Percentiles rank a stretch among this genome's conserved stretches.
Evolutionary conservation across 35 echinoderm and acorn worm species (phyloP).

Genomic region (Apostichopus californicus): DNA sequence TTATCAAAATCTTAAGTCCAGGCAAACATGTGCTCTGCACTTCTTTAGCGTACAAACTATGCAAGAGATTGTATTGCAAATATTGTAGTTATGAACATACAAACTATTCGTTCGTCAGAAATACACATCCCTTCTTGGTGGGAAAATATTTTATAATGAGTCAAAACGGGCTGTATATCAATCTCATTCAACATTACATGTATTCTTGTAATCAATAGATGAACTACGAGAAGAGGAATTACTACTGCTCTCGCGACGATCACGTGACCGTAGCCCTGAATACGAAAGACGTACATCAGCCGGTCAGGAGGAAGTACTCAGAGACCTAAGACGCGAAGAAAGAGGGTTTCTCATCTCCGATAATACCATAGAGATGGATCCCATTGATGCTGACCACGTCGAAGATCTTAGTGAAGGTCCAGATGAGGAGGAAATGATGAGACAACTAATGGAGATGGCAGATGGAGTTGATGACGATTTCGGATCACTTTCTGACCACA

Average conservation of each 20-base stretch:
- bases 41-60: no score
- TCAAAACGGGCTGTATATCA: no score
- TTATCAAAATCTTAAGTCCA: no score
- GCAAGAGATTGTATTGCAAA: no score
- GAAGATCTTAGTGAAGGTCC: conserved; percentile 58
- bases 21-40: no score
- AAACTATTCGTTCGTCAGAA: no score
- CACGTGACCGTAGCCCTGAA: conserved; percentile 52
- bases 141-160: no score
- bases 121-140: no score
- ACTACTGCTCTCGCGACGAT: conserved; percentile 26
- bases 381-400: conserved; percentile 48
- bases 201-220: background rate
- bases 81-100: no score
- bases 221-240: conserved; percentile 44
- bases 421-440: conserved; percentile 88
- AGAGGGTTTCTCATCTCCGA: conserved; percentile 49
- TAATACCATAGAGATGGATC: conserved; percentile 59
- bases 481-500: conserved; percentile 29
- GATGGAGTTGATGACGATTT: conserved; percentile 40
- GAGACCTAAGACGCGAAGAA: conserved; percentile 41
- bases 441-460: conserved; percentile 86
- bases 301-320: conserved; percentile 52
- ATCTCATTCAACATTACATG: no score
- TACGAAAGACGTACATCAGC: conserved; percentile 53